Evolutionary conservation across 2,888 invertebrate species (phyloP).

Genomic region (Synanthedon tipuliformis): DNA sequence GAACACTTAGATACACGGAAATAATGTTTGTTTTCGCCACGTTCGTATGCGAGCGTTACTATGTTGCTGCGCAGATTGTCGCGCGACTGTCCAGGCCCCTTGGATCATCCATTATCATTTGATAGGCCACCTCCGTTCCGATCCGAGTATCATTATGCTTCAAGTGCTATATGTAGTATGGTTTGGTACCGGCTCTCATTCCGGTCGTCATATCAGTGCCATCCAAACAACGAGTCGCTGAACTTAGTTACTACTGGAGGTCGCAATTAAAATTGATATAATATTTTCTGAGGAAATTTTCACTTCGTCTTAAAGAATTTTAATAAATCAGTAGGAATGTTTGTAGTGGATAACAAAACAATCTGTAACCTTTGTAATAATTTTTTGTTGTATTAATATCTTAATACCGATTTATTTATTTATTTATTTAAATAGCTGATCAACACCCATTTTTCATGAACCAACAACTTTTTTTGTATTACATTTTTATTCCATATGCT

Average conservation of each 20-base stretch:
- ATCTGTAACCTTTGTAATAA: too few species aligned
- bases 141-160: constrained; percentile 35
- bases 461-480: too few species aligned
- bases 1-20: constrained; percentile 22
- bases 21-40: not conserved
- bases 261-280: too few species aligned
- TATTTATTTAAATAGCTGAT: too few species aligned
- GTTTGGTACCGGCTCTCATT: constrained; percentile 17
- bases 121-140: constrained; percentile 64
- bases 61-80: constrained; percentile 36
- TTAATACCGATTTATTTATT: too few species aligned
- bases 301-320: too few species aligned
- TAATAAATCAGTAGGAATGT: too few species aligned
- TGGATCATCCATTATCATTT: constrained; percentile 57
- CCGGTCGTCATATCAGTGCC: constrained; percentile 12
- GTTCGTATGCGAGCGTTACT: not conserved
- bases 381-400: too few species aligned
- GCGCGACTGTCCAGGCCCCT: constrained; percentile 48
- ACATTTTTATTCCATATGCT: too few species aligned
- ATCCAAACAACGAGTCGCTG: constrained; percentile 22
- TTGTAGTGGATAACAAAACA: too few species aligned
- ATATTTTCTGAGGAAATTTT: too few species aligned
- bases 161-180: constrained; percentile 9
- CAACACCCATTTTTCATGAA: too few species aligned
- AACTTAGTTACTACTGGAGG: constrained; percentile 13